Evolutionary conservation across 2,797 vertebrate genomes (phyloP), one percentile per base, ranked within the genome.

Genomic region (Margarornis squamiger): DNA sequence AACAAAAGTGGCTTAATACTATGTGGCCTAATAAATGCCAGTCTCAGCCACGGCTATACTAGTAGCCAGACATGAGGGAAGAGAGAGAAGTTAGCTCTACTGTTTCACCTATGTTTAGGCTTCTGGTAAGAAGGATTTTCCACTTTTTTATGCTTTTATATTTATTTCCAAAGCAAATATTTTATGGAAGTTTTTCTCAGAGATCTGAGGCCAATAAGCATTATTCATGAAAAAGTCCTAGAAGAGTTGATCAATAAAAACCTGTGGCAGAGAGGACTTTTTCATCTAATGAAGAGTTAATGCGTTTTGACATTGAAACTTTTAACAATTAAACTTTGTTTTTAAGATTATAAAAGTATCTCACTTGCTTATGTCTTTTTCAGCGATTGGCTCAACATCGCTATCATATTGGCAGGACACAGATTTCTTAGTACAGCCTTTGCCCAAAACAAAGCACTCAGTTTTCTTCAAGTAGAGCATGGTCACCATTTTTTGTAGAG

Each of bases 121-220:
- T 95, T 91, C 78, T 75, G 34, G 36, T 67, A 84, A 80, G 30
- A 94, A 83, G 41, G 48, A 62, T 86, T 94, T 93, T 84, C 45
- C 88, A 93, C 55, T 84, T 96, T 95, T 94, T 95, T 92, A 95
- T 88, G 91, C 77, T 88, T 94, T 95, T 95, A 32, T 95, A 96
- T 94, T 96, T 94, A 95, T 95, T 97, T 96, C 62, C 78, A 94
- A 96, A 94, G 90, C 83, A 86, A 59, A 11, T 92, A 84, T 66
- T 92, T 93, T 62, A 61, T 38, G 59, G 26, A 87, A 46, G 20
- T 45, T 93, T 92, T 94, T 91, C 70, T 96, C 62, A 91, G 81
- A 92, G n/a, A 90, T 86, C 45, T 84, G 70, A 96, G 63, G 61
- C 45, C 8, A 67, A 59, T 76, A 70, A 58, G 11, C 66, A 86